These are phyloP conservation scores for Microctenopoma stevenorrisi DNA, from an alignment of 2,797 vertebrate species.

Conservation along the genomic window DNA sequence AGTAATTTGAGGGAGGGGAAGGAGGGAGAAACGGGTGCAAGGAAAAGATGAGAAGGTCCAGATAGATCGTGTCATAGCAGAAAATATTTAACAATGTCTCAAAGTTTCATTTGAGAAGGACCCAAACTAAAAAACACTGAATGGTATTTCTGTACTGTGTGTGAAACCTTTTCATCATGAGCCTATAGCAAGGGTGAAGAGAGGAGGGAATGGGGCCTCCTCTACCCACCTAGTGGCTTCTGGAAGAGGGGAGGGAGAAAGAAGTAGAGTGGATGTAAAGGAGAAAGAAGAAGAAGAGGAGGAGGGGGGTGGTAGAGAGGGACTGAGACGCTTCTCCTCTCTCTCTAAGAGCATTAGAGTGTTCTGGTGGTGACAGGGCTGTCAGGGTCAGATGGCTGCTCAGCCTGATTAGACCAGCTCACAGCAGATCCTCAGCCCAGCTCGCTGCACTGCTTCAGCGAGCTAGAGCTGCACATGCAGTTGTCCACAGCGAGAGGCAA, in stretches of 20 bases:
- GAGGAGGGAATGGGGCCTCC: conserved; percentile 20
- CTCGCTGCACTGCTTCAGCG: conserved; percentile 49
- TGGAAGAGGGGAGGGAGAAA: conserved; percentile 41
- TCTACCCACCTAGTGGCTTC: conserved; percentile 25
- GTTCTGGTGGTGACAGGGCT: conserved; percentile 81
- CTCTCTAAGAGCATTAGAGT: conserved; percentile 81
- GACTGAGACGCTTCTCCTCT: conserved; percentile 55
- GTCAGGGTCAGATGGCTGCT: conserved; percentile 83
- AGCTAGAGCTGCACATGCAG: conserved; percentile 41
- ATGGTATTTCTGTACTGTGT: background rate
- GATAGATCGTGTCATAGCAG: conserved; percentile 37
- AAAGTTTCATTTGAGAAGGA: background rate
- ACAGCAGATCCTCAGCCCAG: conserved; percentile 73
- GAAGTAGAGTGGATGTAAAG: conserved; percentile 47
- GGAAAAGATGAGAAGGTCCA: conserved; percentile 56
- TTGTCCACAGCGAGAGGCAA: conserved; percentile 9
- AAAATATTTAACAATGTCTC: conserved; percentile 9
- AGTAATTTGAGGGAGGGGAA: conserved; percentile 41
- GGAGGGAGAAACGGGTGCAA: conserved; percentile 8
- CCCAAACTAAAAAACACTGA: conserved; percentile 1
- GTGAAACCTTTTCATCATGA: conserved; percentile 25
- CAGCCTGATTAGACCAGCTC: conserved; percentile 84
- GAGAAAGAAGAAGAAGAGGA: conserved; percentile 39
- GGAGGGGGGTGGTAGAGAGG: conserved; percentile 11
- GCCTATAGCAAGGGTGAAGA: conserved; percentile 10